Evolutionary conservation across 2,113 vertebrate genomes (phyloP), one percentile per base, ranked within the genome.

Genomic region (Cathartes aura): DNA sequence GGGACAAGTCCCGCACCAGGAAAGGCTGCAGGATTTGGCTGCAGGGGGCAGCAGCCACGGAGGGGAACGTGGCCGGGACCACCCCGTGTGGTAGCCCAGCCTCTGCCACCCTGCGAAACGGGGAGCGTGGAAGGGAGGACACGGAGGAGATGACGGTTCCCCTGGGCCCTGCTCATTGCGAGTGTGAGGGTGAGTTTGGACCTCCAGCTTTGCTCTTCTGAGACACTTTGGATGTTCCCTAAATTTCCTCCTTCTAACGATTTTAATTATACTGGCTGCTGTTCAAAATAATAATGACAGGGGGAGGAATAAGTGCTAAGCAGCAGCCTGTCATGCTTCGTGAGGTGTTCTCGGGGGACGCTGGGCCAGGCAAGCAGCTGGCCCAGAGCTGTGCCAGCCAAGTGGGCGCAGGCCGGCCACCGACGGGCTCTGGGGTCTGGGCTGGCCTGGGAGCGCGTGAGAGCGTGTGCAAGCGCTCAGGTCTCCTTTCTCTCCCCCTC

Each of bases 221-320:
- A 95, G 90, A 83, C 88, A 13, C 45, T 84, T 50, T 63, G 83
- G 86, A 89, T 89, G 76, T 89, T 91, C 93, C 91, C 78, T 84
- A 82, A 92, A 87, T 19, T 80, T 90, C 90, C 58, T 95, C 76
- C 78, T 94, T 40, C 50, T 73, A 91, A 43, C 0, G 1, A 58
- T 74, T 91, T 86, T 70, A 73, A 90, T 89, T 76, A 42, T 11
- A 19, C 90, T 96, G 95, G 87, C 89, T 93, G 91, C 74, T 91
- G 70, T 93, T 95, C 94, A 91, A 82, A 82, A 85, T 56, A 87
- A 89, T 83, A 64, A 76, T 42, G 87, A 43, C 40, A 6, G 40
- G 40, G 83, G 74, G 62, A 91, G 85, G 42, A 55, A 52, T 10
- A 52, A 89, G 83, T 19, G 75, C 82, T 94, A 38, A 75, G 95